Base-by-base conservation (phyloP, 2,113 vertebrate genomes). In the human region DNA sequence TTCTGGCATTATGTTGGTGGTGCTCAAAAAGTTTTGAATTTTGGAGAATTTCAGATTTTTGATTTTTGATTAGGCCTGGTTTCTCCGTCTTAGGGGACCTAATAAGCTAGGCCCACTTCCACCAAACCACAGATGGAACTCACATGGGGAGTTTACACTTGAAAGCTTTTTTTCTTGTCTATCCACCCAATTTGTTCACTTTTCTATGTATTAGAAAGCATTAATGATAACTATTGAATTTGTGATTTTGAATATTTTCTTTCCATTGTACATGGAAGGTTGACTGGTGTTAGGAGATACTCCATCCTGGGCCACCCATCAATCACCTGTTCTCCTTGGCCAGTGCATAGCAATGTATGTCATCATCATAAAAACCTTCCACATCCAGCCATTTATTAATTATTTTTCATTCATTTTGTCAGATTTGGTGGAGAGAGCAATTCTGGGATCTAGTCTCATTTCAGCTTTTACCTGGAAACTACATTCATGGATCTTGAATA, bases 261-360 rank as follows among this genome's bases (percentile, higher is more conserved):
- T 45, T 57, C 30, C 3, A 17, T 16, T 79, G 73, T 27, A 25
- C 25, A 1, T 38, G 11, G 57, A 25, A 8, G 45, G 30, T 57
- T 40, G 40, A 22, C 5, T 17, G 23, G 22, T 45, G 23, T 57
- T 48, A 57, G 79, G n/a, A 45, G 27, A 23, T 5, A 10, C 43
- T 4, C 3, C 11, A 6, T 5, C 13, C n/a, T 8, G 2, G 2
- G 30, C 17, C 35, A 23, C 57, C 27, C 23, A 0, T 50, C 61
- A 48, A 55, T 23, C 35, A 45, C 70, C 64, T 11, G 55, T 40
- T 78, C 72, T 52, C 32, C 2, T 30, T 13, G 52, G 52, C 43
- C 27, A n/a, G 2, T 35, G 82, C 64, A 30, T 7, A 30, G 35
- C 6, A 10, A 35, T 8, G 2, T 1, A 5, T 12, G 8, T 66